Percentiles rank a stretch among this genome's conserved stretches.
Evolutionary conservation across 2,888 invertebrate genomes (phyloP).

Genomic region (Tricholauxania praeusta): DNA sequence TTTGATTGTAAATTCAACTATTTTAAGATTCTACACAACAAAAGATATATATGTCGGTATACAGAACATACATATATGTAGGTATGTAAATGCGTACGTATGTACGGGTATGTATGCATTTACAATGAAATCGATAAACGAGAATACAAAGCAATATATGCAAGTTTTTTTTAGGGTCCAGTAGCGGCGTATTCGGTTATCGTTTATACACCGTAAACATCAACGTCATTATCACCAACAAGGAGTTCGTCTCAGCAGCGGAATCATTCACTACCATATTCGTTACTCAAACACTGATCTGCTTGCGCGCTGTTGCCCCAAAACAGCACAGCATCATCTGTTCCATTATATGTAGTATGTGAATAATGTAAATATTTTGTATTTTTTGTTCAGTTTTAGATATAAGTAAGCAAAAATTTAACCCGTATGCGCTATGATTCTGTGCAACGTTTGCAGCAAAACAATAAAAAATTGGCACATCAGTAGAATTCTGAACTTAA

Average conservation of each 20-base stretch:
- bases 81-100: no score
- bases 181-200: not conserved
- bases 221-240: not conserved
- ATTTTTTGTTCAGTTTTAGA: not conserved
- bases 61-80: no score
- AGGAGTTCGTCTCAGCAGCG: not conserved
- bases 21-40: constrained; percentile 16
- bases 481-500: constrained; percentile 53
- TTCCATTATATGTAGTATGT: not conserved
- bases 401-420: not conserved
- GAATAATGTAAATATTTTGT: constrained; percentile 14
- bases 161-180: constrained; percentile 4
- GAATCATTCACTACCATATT: not conserved
- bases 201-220: not conserved
- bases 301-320: no score
- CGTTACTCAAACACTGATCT: not conserved
- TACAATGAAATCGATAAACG: no score
- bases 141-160: constrained; percentile 5
- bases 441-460: constrained; percentile 29
- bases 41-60: not conserved
- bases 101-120: no score
- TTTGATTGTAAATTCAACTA: constrained; percentile 6
- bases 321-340: not conserved
- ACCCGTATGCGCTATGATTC: not conserved
- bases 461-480: constrained; percentile 40